A percentile compares a stretch with the other conserved stretches of the same genome.
Conservation (phyloP, 2,113 vertebrate species). For the Andinoacara biseriatus region DNA sequence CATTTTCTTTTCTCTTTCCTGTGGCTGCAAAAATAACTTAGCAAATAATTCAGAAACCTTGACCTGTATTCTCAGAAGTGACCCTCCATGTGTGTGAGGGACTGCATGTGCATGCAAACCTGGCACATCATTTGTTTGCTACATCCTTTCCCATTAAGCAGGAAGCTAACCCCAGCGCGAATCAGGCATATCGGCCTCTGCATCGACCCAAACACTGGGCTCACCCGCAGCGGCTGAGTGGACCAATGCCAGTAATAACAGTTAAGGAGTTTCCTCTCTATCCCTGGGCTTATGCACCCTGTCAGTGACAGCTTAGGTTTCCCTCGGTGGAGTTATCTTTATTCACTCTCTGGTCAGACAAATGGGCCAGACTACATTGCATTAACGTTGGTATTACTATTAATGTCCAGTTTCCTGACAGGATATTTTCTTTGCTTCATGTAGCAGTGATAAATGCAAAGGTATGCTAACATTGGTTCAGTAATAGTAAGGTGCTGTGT, state of each 20-base stretch:
- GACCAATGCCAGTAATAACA: conserved; percentile 68
- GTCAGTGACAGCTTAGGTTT: conserved; percentile 59
- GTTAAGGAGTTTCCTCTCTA: conserved; percentile 47
- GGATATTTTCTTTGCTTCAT: conserved; percentile 61
- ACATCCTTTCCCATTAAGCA: conserved; percentile 65
- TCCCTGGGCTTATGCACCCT: conserved; percentile 57
- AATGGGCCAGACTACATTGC: conserved; percentile 43
- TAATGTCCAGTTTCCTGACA: conserved; percentile 46
- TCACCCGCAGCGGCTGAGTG: conserved; percentile 35
- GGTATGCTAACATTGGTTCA: conserved; percentile 31
- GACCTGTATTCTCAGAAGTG: conserved; percentile 43
- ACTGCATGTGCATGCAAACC: conserved; percentile 18
- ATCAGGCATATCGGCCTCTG: conserved; percentile 43
- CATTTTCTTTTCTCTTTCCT: conserved; percentile 1
- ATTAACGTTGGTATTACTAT: conserved; percentile 48
- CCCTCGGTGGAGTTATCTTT: conserved; percentile 56
- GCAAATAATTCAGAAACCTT: conserved; percentile 22
- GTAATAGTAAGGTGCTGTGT: conserved; percentile 36
- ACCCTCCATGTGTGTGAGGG: conserved; percentile 27
- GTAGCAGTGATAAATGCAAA: conserved; percentile 39
- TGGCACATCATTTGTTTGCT: conserved; percentile 58
- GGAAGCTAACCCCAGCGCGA: conserved; percentile 53
- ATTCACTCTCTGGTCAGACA: conserved; percentile 46
- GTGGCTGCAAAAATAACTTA: conserved; percentile 19
- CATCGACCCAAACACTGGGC: conserved; percentile 56